Percentiles rank a stretch among this genome's conserved stretches.
Conservation (phyloP, 1,140 invertebrate genomes). For the Cotesia typhae region DNA sequence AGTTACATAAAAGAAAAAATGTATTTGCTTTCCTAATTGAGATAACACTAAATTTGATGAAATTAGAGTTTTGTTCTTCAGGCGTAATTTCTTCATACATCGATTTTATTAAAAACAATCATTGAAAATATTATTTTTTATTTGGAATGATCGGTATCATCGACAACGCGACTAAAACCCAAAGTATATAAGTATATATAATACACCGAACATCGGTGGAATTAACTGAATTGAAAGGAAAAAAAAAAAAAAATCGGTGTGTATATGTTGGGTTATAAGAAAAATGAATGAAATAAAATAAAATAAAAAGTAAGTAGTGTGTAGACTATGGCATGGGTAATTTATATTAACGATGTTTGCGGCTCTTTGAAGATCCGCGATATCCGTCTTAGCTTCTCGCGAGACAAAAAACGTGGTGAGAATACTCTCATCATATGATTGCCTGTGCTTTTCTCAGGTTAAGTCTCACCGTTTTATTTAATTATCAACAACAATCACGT, state of each 20-base stretch:
- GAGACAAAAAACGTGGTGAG: constrained; percentile 51
- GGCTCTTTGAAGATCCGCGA: constrained; percentile 48
- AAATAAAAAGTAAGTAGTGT: constrained; percentile 17
- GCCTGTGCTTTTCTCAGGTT: constrained; percentile 33
- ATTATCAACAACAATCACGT: no score
- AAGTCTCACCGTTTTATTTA: background rate
- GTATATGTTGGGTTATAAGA: background rate
- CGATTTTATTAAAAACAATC: background rate
- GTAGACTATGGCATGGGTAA: constrained; percentile 42
- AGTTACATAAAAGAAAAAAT: no score
- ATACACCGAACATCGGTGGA: no score
- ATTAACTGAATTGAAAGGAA: constrained; percentile 4
- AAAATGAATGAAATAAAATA: constrained; percentile 19
- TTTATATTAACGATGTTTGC: constrained; percentile 54
- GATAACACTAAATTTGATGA: no score
- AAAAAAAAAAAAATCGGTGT: background rate
- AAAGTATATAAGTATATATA: no score
- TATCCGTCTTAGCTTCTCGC: constrained; percentile 39
- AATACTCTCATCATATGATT: constrained; percentile 60
- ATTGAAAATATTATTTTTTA: no score
- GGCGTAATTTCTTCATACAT: background rate
- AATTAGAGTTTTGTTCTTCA: no score
- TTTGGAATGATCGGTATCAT: no score
- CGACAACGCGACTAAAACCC: no score
- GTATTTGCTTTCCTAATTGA: no score